Evolutionary conservation across 2,888 invertebrate genomes (phyloP), one percentile per base, ranked within the genome.

Genomic region (Catocala sponsa): DNA sequence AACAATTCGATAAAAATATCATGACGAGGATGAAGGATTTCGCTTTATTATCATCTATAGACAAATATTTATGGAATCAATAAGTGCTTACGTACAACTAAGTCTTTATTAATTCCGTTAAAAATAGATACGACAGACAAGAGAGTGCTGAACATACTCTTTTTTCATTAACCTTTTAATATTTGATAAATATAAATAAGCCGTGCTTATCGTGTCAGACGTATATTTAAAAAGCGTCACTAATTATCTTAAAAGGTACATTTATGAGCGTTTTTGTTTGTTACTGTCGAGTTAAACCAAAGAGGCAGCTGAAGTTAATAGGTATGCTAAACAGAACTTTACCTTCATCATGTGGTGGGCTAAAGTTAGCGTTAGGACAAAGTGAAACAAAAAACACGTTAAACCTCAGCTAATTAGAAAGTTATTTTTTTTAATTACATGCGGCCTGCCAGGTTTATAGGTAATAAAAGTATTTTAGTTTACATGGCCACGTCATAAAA

Each of bases 311-410:
- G 13, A 33, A 56, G 49, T 13, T 55, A 49, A 56, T 15, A 56
- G n/a, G 44, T 56, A 56, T 42, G 48, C 47, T 32, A 48, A 48
- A 15, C 33, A 43, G 35, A 42, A 25, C 32, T 41, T 55, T 25
- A 32, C 49, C 43, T 41, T 56, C 38, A 33, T 35, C 48, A 43
- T 43, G 13, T 43, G 32, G 49, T 49, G 35, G 35, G 35, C 7
- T 9, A 38, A 38, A 38, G 35, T 38, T 38, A 38, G 35, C 35
- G 7, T 9, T 38, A 38, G 35, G 35, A 38, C 15, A 25, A 52
- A 25, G 47, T 44, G 38, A 65, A 63, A 54, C 46, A 60, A 61
- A 65, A 62, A 64, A 6, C 51, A 25, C 44, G 43, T 66, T 41
- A 9, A 11, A 56, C 38, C 25, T 13, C 7, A 10, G 60, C 51